Conservation (phyloP, 2,113 vertebrate species). For the Lichenostomus cassidix region DNA sequence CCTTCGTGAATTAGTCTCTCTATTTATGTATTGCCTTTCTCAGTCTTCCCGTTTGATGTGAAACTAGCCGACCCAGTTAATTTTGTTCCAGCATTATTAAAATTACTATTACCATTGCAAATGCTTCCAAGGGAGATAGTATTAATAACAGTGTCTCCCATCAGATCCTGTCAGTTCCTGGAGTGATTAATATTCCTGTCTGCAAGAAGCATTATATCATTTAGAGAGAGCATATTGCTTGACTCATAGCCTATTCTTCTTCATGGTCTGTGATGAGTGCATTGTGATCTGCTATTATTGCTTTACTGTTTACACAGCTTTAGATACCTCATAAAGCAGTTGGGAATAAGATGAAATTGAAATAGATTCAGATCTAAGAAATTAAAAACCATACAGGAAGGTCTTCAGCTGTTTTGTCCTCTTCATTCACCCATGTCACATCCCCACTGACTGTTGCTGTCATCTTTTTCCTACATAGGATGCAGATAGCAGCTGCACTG, state of each 20-base stretch:
- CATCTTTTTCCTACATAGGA: background rate
- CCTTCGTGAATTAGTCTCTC: constrained; percentile 25
- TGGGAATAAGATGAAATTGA: constrained; percentile 5
- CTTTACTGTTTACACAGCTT: constrained; percentile 55
- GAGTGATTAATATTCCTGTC: constrained; percentile 60
- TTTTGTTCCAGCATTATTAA: constrained; percentile 57
- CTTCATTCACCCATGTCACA: background rate
- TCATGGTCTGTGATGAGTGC: constrained; percentile 20
- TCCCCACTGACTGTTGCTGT: background rate
- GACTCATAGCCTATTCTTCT: constrained; percentile 38
- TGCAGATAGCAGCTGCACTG: background rate
- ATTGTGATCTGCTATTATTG: constrained; percentile 50
- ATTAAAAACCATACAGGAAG: constrained; percentile 10
- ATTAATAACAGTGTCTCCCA: constrained; percentile 50
- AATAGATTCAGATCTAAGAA: constrained; percentile 40
- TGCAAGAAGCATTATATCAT: constrained; percentile 42
- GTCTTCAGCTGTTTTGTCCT: background rate
- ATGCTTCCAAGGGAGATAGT: constrained; percentile 51
- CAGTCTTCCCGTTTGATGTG: background rate
- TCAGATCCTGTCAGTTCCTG: constrained; percentile 41
- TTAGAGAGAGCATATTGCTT: constrained; percentile 46
- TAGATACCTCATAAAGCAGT: constrained; percentile 42
- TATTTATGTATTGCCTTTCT: constrained; percentile 15
- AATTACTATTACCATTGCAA: constrained; percentile 66
- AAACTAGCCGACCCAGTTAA: background rate